phyloP scores from a whole-genome alignment of 2,888 invertebrate species.

The Pyrgus malvae region DNA sequence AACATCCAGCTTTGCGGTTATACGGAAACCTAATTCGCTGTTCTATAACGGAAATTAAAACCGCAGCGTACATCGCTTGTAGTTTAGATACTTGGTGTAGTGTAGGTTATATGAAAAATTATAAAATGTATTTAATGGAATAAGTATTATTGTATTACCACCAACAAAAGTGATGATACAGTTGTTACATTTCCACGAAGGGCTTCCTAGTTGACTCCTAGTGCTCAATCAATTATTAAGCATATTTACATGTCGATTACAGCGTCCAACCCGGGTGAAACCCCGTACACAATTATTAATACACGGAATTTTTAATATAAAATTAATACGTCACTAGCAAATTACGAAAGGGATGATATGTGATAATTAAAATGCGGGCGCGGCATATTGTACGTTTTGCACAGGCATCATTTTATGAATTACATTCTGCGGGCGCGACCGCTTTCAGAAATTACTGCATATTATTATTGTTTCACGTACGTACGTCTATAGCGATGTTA shows the following conservation, averaged over 20 bases:
- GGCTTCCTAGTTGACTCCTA: too few relatives aligned
- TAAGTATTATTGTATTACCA: too few relatives aligned
- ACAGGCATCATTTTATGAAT: slow-evolving; percentile 20
- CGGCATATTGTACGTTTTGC: slow-evolving; percentile 10
- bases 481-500: too few relatives aligned
- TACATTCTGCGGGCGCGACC: slow-evolving; percentile 8
- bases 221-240: too few relatives aligned
- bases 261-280: too few relatives aligned
- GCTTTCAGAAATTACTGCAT: slow-evolving; percentile 6
- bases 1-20: slow-evolving; percentile 11
- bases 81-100: background rate
- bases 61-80: slow-evolving; percentile 6
- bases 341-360: slow-evolving; percentile 7
- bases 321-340: background rate
- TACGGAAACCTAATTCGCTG: slow-evolving; percentile 18
- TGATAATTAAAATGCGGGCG: slow-evolving; percentile 18
- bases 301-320: too few relatives aligned
- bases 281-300: too few relatives aligned
- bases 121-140: too few relatives aligned
- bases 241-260: too few relatives aligned
- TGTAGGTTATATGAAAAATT: background rate
- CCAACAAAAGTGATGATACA: too few relatives aligned
- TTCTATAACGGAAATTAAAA: slow-evolving; percentile 9
- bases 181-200: too few relatives aligned
- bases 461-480: background rate